Evolutionary conservation across 1,140 invertebrate genomes (phyloP).

Genomic region (Triops longicaudatus): DNA sequence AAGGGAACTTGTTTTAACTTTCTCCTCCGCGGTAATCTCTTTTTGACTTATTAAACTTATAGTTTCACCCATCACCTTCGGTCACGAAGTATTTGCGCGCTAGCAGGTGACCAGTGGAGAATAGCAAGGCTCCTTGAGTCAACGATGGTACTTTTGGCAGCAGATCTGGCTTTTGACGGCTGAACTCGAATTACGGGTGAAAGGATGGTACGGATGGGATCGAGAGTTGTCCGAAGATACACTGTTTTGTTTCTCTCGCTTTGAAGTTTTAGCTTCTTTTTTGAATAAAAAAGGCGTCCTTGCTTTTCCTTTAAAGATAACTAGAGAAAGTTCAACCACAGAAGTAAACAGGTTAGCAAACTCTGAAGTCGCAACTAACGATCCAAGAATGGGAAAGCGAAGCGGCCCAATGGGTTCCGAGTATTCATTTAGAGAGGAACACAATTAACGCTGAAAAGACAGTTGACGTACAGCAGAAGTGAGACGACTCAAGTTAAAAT

Average conservation of each 20-base stretch:
- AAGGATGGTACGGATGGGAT: neutral
- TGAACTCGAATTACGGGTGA: neutral
- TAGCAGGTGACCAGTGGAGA: neutral
- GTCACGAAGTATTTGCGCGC: neutral
- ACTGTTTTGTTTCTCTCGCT: too few species aligned
- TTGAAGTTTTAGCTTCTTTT: too few species aligned
- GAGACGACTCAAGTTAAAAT: too few species aligned
- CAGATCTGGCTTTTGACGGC: neutral
- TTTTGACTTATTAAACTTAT: neutral
- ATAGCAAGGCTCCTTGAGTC: neutral
- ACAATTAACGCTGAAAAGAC: neutral
- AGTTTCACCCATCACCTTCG: slow-evolving; percentile 5
- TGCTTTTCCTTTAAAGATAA: neutral
- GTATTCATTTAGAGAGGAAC: neutral
- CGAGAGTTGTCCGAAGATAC: too few species aligned
- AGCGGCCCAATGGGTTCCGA: neutral
- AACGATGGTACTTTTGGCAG: neutral
- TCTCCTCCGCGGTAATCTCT: neutral
- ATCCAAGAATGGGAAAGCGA: neutral
- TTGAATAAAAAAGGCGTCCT: neutral
- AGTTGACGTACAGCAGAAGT: too few species aligned
- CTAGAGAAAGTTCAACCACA: neutral
- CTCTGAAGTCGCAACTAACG: neutral
- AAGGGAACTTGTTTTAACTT: neutral
- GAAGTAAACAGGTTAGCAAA: slow-evolving; percentile 12